Evolutionary conservation across 2,888 invertebrate species (phyloP), one percentile per base, ranked within the genome.

Genomic region (Cerceris ruficornis): DNA sequence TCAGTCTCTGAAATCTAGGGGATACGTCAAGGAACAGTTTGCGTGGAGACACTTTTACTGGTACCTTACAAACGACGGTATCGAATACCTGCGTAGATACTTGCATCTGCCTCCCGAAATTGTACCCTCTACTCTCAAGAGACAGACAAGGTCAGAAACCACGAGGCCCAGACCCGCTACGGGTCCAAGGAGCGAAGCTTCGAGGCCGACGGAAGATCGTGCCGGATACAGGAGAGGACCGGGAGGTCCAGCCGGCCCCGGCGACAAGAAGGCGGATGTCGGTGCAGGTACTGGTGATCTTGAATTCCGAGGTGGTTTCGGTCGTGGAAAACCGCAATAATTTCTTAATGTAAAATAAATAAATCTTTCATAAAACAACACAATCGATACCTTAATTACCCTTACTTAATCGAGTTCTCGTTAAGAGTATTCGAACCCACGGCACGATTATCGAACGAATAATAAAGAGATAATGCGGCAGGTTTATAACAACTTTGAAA

Each of bases 31-130:
- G 93, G 99, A 99, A 94, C 99, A 99, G 93, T 99, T 99, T 93
- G 99, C 99, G 6, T 99, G 99, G 99, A 96, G 99, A 90, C 99
- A 99, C 93, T 99, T 97, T 91, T 99, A 99, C 93, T 99, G 99
- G 99, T 98, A 98, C 93, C 94, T 99, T 87, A 99, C 98, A 84
- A 99, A 99, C 92, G 98, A 99, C 91, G 99, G 99, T 86, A 99
- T 99, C 92, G 97, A 98, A 92, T 99, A 98, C 93, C 94, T 99
- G 85, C 95, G 99, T 85, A 97, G 97, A 91, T 99, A 97, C 93
- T 95, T 99, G 83, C 98, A 99, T 92, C 94, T 99, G 90, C 99
- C 99, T 8, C 96, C 98, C 81, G 99, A 99, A 95, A 99, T 99
- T 93, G 99, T 99, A 49, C 99, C 99, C 52, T 96, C 98, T 1